A percentile compares a stretch with the other conserved stretches of the same genome.
phyloP scores from a whole-genome alignment of 2,113 vertebrate genomes.

The Oophaga pumilio region DNA sequence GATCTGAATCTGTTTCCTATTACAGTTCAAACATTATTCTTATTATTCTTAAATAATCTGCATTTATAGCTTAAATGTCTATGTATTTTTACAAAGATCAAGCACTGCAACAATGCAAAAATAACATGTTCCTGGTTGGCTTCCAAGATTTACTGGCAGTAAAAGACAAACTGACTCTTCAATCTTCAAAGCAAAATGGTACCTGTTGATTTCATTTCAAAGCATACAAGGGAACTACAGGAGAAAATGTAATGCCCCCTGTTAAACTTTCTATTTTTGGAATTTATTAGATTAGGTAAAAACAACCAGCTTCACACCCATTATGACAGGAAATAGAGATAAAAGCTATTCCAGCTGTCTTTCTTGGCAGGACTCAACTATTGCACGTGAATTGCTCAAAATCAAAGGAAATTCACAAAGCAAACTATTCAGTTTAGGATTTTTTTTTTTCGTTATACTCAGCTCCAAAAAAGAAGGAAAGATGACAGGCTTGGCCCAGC shows the following conservation, averaged over 20 bases:
- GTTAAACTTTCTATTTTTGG: neutral
- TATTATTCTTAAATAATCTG: neutral
- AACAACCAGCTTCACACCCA: neutral
- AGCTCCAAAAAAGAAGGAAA: neutral
- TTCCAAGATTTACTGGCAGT: constrained; percentile 7
- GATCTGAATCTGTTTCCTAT: neutral
- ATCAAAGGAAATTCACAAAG: neutral
- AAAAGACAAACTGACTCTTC: neutral
- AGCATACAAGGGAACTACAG: neutral
- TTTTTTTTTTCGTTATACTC: neutral
- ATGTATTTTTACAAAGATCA: neutral
- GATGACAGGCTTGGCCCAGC: neutral
- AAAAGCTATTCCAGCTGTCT: neutral
- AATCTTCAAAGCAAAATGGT: neutral
- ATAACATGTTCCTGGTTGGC: neutral
- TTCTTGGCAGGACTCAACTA: neutral
- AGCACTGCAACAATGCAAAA: neutral
- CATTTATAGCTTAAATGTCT: neutral
- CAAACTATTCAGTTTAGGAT: neutral
- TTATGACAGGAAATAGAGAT: neutral
- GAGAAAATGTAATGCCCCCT: neutral
- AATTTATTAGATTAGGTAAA: neutral
- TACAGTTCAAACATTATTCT: neutral
- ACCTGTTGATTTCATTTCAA: neutral
- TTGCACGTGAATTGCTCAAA: neutral